These are phyloP conservation scores for Steromphala cineraria DNA, from an alignment of 2,888 invertebrate species.

Conservation along the genomic window DNA sequence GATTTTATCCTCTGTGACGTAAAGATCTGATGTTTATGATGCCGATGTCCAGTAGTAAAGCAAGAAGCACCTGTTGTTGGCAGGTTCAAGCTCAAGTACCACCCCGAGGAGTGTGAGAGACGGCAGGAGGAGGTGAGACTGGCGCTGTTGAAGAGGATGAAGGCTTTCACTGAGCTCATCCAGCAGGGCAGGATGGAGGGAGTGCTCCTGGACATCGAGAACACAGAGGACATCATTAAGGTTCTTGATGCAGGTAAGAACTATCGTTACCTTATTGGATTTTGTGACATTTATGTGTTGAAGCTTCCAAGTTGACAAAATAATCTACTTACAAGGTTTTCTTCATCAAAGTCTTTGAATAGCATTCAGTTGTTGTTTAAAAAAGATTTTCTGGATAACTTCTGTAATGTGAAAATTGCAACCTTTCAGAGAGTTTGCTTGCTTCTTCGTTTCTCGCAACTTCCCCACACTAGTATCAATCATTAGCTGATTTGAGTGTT, in stretches of 20 bases:
- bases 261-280: neutral
- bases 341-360: no score
- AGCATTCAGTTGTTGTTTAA: no score
- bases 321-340: no score
- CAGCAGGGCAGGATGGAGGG: constrained; percentile 84
- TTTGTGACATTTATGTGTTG: neutral
- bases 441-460: no score
- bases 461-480: no score
- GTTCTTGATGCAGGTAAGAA: constrained; percentile 86
- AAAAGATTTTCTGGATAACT: no score
- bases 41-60: neutral
- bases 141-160: constrained; percentile 85
- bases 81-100: constrained; percentile 99
- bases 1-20: neutral
- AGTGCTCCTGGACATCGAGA: constrained; percentile 89
- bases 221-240: constrained; percentile 85
- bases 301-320: no score
- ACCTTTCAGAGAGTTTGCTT: no score
- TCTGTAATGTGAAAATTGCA: no score
- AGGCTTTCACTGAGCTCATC: constrained; percentile 88
- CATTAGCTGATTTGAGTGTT: no score
- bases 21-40: neutral
- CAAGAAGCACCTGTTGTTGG: neutral
- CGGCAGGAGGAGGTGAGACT: constrained; percentile 90
- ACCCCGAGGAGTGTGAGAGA: constrained; percentile 95